phyloP scores from a whole-genome alignment of 1,140 invertebrate species.

The Periplaneta americana region DNA sequence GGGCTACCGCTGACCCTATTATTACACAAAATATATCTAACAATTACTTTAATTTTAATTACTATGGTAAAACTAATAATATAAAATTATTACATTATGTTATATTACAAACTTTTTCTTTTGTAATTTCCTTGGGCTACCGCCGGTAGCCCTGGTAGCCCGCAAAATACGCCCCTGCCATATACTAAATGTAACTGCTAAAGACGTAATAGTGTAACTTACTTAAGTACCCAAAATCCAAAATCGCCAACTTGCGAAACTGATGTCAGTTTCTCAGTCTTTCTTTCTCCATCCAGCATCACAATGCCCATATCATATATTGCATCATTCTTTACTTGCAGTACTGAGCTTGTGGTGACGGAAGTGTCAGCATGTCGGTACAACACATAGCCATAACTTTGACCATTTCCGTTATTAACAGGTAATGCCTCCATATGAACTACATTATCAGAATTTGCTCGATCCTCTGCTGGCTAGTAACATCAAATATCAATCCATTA shows the following conservation, averaged over 20 bases:
- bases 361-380: conserved; percentile 37
- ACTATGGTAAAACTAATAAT: too few relatives aligned
- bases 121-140: too few relatives aligned
- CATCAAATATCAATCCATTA: too few relatives aligned
- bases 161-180: too few relatives aligned
- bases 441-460: background rate
- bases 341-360: conserved; percentile 20
- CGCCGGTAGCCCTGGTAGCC: too few relatives aligned
- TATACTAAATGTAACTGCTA: too few relatives aligned
- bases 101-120: too few relatives aligned
- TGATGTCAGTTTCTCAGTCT: conserved; percentile 32
- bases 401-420: conserved; percentile 44
- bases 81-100: too few relatives aligned
- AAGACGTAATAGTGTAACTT: too few relatives aligned
- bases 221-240: conserved; percentile 41
- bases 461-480: background rate
- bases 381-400: conserved; percentile 52
- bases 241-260: conserved; percentile 34
- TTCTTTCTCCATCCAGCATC: conserved; percentile 37
- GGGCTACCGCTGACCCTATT: too few relatives aligned
- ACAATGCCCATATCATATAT: conserved; percentile 49
- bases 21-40: too few relatives aligned
- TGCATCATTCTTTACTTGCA: conserved; percentile 37
- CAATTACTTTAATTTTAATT: too few relatives aligned
- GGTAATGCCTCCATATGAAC: conserved; percentile 1